These are phyloP conservation scores for Cyanoderma ruficeps DNA, from an alignment of 2,113 vertebrate genomes.

Conservation along the genomic window DNA sequence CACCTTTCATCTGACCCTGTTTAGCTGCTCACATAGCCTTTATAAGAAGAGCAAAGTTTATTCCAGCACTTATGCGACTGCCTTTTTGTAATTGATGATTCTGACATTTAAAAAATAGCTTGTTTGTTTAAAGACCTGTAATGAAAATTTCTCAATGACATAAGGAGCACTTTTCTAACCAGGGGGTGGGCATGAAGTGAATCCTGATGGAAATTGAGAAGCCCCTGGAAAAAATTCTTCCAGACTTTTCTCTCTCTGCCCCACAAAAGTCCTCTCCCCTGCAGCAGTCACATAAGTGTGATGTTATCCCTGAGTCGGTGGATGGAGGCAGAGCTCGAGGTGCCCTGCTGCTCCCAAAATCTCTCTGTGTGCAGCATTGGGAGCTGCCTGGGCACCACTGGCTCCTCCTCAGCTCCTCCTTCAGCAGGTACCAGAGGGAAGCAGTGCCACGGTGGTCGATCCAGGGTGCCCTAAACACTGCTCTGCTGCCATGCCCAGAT, in stretches of 20 bases:
- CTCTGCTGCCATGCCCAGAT: not conserved
- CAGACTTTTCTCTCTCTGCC: not conserved
- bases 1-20: not conserved
- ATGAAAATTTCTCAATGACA: not conserved
- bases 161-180: not conserved
- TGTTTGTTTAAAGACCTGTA: conserved; percentile 19
- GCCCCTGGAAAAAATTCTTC: not conserved
- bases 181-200: not conserved
- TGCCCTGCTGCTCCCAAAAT: not conserved
- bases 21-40: not conserved
- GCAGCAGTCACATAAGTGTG: not conserved
- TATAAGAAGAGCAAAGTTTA: conserved; percentile 23
- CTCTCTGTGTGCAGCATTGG: not conserved
- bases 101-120: conserved; percentile 6
- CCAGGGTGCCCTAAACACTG: not conserved
- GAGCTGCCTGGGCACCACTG: not conserved
- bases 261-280: not conserved
- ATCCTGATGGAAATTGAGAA: not conserved
- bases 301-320: not conserved
- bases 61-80: not conserved
- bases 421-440: not conserved
- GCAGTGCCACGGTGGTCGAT: rapidly evolving
- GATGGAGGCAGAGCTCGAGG: not conserved
- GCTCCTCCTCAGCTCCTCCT: not conserved
- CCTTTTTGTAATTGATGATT: conserved; percentile 13